phyloP scores from a whole-genome alignment of 2,797 vertebrate genomes.

The Anabacerthia variegaticeps region DNA sequence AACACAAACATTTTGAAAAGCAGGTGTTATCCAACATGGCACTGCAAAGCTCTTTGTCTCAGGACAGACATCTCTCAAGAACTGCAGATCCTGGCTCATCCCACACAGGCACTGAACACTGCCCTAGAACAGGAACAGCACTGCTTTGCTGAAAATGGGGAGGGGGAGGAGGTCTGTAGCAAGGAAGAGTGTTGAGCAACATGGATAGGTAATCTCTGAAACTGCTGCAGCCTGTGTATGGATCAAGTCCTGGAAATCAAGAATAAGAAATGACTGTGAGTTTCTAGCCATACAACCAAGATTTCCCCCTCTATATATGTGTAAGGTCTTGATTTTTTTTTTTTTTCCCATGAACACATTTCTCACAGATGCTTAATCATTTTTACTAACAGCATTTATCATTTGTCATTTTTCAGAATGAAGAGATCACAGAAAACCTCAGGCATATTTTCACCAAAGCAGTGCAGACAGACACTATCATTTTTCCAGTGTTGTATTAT shows the following conservation, averaged over 20 bases:
- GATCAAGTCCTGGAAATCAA: neutral
- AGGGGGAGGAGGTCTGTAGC: neutral
- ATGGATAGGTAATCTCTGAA: neutral
- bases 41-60: neutral
- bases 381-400: neutral
- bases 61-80: neutral
- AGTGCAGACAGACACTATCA: neutral
- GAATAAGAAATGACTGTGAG: neutral
- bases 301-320: neutral
- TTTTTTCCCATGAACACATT: neutral
- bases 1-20: neutral
- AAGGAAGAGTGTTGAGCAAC: neutral
- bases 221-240: neutral
- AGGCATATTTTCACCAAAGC: neutral
- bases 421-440: neutral
- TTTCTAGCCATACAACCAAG: neutral
- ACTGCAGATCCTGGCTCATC: neutral
- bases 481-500: neutral
- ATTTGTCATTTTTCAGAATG: neutral
- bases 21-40: neutral
- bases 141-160: neutral
- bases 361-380: neutral
- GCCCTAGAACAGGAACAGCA: neutral
- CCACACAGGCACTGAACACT: fast-evolving
- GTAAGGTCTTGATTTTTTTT: neutral